Conservation (phyloP, 2,797 vertebrate species). For the Poecilia wingei region DNA sequence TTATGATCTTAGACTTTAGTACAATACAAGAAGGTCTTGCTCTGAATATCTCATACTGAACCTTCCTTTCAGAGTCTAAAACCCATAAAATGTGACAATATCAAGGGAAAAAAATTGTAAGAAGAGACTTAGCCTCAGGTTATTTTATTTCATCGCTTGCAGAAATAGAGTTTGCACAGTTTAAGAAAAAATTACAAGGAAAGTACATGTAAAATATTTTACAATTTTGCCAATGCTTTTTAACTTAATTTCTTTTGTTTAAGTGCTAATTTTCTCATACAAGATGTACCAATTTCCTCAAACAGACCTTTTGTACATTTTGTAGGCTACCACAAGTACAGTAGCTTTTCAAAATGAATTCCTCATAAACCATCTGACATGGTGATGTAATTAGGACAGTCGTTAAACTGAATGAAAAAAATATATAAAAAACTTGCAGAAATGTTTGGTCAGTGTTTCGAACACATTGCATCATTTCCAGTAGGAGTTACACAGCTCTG, state of each 20-base stretch:
- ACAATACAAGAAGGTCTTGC: not conserved
- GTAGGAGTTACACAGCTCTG: constrained; percentile 29
- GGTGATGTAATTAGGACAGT: constrained; percentile 41
- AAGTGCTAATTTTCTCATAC: not conserved
- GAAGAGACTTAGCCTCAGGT: constrained; percentile 23
- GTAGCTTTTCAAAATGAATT: constrained; percentile 26
- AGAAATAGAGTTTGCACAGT: not conserved
- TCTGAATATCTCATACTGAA: not conserved
- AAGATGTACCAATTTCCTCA: not conserved
- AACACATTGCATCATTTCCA: constrained; percentile 55
- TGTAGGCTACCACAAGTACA: not conserved
- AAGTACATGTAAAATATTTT: constrained; percentile 1
- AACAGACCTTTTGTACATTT: not conserved
- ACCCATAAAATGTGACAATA: constrained; percentile 15
- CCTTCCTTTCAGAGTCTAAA: constrained; percentile 16
- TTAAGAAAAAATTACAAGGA: constrained; percentile 24
- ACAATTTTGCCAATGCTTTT: not conserved
- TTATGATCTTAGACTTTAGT: not conserved
- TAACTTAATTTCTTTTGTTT: not conserved
- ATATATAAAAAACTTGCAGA: constrained; percentile 10
- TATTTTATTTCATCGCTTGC: not conserved
- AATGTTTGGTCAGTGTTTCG: constrained; percentile 37
- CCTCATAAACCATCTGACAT: constrained; percentile 5
- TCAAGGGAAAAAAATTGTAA: constrained; percentile 44
- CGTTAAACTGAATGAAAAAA: constrained; percentile 29